Conservation (phyloP, 2,797 vertebrate species). For the Notolabrus celidotus region DNA sequence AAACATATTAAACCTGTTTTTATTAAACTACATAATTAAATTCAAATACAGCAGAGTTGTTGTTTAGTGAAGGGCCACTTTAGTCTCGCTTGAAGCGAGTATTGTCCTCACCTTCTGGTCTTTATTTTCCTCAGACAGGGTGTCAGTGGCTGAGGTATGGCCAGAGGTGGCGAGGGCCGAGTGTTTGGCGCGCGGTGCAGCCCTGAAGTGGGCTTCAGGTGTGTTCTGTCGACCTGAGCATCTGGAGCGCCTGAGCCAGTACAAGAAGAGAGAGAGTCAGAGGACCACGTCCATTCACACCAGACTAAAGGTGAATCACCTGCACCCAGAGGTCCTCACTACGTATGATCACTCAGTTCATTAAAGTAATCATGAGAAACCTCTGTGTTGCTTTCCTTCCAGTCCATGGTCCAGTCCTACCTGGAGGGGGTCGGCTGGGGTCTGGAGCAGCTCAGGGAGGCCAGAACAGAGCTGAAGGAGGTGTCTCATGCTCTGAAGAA, state of each 20-base stretch:
- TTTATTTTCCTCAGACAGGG: constrained; percentile 26
- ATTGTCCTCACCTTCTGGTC: background rate
- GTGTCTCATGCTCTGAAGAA: constrained; percentile 84
- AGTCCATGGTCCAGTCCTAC: constrained; percentile 96
- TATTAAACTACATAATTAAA: too few relatives aligned
- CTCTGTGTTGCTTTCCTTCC: constrained; percentile 21
- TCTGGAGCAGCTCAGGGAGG: constrained; percentile 89
- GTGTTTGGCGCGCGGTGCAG: constrained; percentile 91
- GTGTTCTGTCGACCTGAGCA: constrained; percentile 95
- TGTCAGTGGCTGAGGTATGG: constrained; percentile 83
- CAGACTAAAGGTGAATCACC: constrained; percentile 90
- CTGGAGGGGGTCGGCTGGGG: constrained; percentile 93
- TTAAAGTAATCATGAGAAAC: background rate
- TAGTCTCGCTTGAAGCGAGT: background rate
- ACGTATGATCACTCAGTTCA: background rate
- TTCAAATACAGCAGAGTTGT: too few relatives aligned
- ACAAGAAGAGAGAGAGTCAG: constrained; percentile 92
- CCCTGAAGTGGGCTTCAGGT: constrained; percentile 97
- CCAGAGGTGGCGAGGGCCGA: constrained; percentile 93
- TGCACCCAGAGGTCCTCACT: background rate
- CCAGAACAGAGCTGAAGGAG: constrained; percentile 83
- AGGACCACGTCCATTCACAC: constrained; percentile 92
- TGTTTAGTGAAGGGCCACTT: too few relatives aligned
- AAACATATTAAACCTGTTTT: too few relatives aligned
- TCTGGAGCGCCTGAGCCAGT: constrained; percentile 90